Base-by-base conservation (phyloP, 1,140 invertebrate species). In the Drosophila arizonae region DNA sequence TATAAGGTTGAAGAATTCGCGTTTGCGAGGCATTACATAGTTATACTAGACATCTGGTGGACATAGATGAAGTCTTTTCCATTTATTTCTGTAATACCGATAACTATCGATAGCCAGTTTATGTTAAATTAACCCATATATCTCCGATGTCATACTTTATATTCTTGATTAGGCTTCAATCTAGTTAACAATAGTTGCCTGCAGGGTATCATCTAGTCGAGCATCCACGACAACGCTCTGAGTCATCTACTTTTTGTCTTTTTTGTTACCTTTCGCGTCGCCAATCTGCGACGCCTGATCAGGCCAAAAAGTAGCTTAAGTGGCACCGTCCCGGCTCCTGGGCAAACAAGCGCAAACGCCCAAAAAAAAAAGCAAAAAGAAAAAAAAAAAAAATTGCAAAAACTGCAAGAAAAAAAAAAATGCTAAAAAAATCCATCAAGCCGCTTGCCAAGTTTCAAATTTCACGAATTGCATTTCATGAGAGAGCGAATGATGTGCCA, bases 381-480 rank as follows among this genome's bases (percentile, higher is more conserved):
- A 15, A 41, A 2, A 17, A 17, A 58, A 55, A 21, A 2, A 62
- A 55, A 69, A 68, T 9, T 6, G 15, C 2, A 41, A 50, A 52
- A 26, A 71, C 46, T 62, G 56, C 50, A 39, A 62, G 17, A 50
- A 46, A 46, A 46, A 46, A 46, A 46, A 46, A 46, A 9, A 5
- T 45, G 43, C 3, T 11, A 15, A 69, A 69, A 69, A 71, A 75
- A 65, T 71, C 54, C 54, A 71, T 75, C 72, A 63, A 58, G 68
- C 72, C 55, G 72, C 61, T 61, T 71, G 72, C 72, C 72, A 75
- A 75, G 67, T 75, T 76, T 69, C 61, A 54, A 86, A 72, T 70
- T 78, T 70, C 75, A 73, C 60, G 79, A 81, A 72, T 71, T 87
- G 82, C 82, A 87, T 82, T 86, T 76, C 63, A 88, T 72, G 77